Evolutionary conservation across 2,113 vertebrate genomes (phyloP), one percentile per base, ranked within the genome.

Genomic region (Anolis carolinensis): DNA sequence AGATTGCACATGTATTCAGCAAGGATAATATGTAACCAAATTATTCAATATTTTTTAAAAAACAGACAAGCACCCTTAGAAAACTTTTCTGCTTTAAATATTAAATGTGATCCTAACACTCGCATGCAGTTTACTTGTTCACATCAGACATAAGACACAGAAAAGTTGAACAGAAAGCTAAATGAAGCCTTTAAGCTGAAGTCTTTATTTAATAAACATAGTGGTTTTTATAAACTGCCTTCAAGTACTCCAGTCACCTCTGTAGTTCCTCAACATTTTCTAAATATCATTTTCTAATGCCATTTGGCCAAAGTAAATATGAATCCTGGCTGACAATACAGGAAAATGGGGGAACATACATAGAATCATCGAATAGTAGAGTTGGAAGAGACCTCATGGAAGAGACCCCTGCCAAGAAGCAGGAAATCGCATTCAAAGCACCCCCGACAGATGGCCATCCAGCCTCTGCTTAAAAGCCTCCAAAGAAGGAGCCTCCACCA

Each of bases 161-260:
- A 85, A 65, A 81, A 63, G 52, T 63, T 80, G 21, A 25, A 73
- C 20, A 32, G 62, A 86, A 86, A 86, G 21, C 68, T 86, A 80
- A 74, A 65, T 62, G 52, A 74, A 81, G n/a, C 63, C 30, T 81
- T 86, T 80, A 86, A 74, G 55, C 73, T 74, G 70, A 80, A 86
- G 70, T 36, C 30, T 34, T 80, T 86, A 80, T 86, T 80, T 81
- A 86, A 63, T 86, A 86, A 74, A 86, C 78, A 86, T 32, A 86
- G 55, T 21, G 32, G 30, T 80, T 86, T 83, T 73, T 86, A 70
- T 81, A 86, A 86, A 80, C 70, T 73, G 77, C 68, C 39, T 86
- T 86, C 52, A 81, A 86, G 78, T 80, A 67, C 85, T 71, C 44
- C 67, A 86, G 68, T 1, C 20, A 91, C 10, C 7, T 34, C 55